Conservation (phyloP, 2,888 invertebrate species). For the Coenonympha arcania region DNA sequence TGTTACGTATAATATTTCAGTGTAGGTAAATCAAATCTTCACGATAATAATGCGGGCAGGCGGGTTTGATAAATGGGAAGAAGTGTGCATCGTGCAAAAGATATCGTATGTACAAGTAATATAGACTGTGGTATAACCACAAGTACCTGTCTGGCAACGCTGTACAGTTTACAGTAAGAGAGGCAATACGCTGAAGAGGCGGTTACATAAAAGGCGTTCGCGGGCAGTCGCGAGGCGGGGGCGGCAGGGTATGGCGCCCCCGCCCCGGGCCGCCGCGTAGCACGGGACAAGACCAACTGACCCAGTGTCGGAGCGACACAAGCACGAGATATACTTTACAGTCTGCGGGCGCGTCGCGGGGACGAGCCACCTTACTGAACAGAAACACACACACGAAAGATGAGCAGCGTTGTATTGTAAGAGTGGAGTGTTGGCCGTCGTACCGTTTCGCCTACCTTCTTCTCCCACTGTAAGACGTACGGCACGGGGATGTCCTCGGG, state of each 20-base stretch:
- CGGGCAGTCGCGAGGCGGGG: conserved; percentile 57
- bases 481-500: conserved; percentile 96
- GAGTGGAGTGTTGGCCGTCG: conserved; percentile 78
- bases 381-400: conserved; percentile 74
- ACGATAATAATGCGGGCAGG: too few relatives aligned
- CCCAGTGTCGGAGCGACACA: conserved; percentile 56
- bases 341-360: conserved; percentile 66
- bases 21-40: too few relatives aligned
- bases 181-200: conserved; percentile 61
- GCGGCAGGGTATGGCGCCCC: conserved; percentile 46
- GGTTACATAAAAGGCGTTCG: conserved; percentile 60
- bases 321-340: conserved; percentile 65
- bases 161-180: conserved; percentile 36
- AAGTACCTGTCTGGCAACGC: conserved; percentile 8
- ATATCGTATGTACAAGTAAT: background rate
- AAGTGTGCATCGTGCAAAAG: background rate
- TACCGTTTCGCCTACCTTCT: conserved; percentile 98
- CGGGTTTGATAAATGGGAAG: background rate
- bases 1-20: too few relatives aligned
- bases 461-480: conserved; percentile 99
- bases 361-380: conserved; percentile 74
- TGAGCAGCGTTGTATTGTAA: conserved; percentile 74
- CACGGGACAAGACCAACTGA: conserved; percentile 58
- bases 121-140: background rate
- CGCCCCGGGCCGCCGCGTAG: conserved; percentile 60